phyloP scores from a whole-genome alignment of 2,113 vertebrate species.

The Callorhinus ursinus region DNA sequence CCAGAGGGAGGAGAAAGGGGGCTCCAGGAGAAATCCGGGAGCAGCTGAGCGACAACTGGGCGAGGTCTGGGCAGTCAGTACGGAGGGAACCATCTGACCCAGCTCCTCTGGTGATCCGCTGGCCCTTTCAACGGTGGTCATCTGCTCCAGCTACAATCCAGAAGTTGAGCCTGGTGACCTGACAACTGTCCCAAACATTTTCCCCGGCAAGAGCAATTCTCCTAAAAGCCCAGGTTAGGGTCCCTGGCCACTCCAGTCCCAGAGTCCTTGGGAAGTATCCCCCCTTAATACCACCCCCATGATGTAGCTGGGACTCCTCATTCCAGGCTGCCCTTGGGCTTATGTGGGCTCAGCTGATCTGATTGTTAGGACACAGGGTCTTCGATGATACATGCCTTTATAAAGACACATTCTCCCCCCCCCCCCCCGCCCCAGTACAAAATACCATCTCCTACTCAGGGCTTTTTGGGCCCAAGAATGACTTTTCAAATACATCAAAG shows the following conservation, averaged over 20 bases:
- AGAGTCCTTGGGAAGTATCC: neutral
- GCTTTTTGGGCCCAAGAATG: neutral
- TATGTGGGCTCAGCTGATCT: neutral
- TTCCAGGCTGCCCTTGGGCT: neutral
- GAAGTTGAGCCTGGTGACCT: constrained; percentile 7
- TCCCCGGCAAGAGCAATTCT: neutral
- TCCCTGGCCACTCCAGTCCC: neutral
- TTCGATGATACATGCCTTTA: constrained; percentile 31
- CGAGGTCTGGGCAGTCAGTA: neutral
- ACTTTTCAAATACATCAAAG: constrained; percentile 41
- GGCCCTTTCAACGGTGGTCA: constrained; percentile 43
- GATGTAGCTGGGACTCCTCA: neutral
- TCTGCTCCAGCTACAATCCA: constrained; percentile 34
- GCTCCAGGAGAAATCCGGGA: neutral
- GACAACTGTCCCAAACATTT: constrained; percentile 21
- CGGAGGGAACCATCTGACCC: constrained; percentile 47
- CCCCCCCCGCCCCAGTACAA: neutral
- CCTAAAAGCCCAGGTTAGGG: neutral
- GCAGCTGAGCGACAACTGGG: constrained; percentile 37
- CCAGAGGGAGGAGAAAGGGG: neutral
- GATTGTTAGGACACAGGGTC: neutral
- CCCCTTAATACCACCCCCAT: neutral
- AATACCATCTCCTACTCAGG: constrained; percentile 24
- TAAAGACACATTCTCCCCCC: constrained; percentile 18
- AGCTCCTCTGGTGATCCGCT: constrained; percentile 66